A percentile compares a stretch with the other conserved stretches of the same genome.
These are phyloP conservation scores for Rhingia campestris DNA, from an alignment of 2,888 invertebrate species.

Conservation along the genomic window DNA sequence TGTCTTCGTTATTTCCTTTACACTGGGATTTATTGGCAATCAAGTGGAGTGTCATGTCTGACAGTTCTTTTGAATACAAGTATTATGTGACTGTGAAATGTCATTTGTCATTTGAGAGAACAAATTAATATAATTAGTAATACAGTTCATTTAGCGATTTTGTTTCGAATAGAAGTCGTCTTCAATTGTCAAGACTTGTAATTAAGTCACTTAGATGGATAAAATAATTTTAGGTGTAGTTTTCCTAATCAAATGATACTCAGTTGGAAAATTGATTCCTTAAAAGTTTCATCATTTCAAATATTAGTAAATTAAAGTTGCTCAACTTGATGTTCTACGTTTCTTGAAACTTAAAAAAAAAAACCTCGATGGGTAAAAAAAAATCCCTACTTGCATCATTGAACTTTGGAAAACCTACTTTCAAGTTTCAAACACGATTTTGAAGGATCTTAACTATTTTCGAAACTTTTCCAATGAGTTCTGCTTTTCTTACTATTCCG, in stretches of 20 bases:
- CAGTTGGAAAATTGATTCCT: no score
- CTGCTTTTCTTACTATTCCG: conserved; percentile 4
- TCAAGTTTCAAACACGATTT: conserved; percentile 37
- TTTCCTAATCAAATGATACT: no score
- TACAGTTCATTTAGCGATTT: no score
- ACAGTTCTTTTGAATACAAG: background rate
- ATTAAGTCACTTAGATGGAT: no score
- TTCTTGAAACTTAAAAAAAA: conserved; percentile 18
- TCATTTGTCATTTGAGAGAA: conserved; percentile 10
- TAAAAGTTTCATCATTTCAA: background rate
- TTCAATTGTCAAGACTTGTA: no score
- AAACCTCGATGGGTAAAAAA: no score
- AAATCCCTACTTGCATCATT: conserved; percentile 26
- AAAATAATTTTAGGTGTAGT: no score
- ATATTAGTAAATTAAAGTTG: conserved; percentile 33
- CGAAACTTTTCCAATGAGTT: conserved; percentile 54
- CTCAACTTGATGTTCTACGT: background rate
- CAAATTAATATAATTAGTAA: background rate
- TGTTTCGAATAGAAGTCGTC: no score
- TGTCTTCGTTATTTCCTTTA: no score
- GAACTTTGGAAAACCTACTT: background rate
- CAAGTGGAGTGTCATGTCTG: background rate
- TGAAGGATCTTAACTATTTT: conserved; percentile 51
- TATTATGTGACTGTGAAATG: background rate
- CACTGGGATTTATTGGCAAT: background rate